Percentiles rank a stretch among this genome's conserved stretches.
phyloP scores from a whole-genome alignment of 2,113 vertebrate species.

The Phaethon lepturus region DNA sequence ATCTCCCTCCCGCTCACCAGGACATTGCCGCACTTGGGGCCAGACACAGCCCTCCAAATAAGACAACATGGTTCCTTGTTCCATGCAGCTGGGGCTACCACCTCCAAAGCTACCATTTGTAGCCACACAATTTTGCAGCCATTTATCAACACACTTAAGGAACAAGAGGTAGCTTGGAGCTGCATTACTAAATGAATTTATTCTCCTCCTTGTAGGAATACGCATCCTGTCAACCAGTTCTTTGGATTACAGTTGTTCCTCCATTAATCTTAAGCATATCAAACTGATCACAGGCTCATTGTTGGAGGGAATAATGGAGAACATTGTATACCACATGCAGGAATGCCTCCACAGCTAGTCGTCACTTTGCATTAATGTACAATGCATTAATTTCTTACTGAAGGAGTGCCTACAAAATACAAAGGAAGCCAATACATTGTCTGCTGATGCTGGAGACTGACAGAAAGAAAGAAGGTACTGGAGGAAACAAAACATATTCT shows the following conservation, averaged over 20 bases:
- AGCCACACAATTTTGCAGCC: neutral
- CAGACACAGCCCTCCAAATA: neutral
- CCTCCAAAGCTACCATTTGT: neutral
- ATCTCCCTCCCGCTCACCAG: neutral
- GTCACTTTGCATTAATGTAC: neutral
- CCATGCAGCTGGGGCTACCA: neutral
- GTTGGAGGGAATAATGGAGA: neutral
- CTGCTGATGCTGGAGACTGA: neutral
- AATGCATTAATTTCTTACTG: neutral
- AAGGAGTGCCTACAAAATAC: neutral
- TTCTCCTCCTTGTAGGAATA: neutral
- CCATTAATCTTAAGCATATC: neutral
- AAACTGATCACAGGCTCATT: neutral
- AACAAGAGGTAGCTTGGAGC: neutral
- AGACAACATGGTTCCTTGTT: accelerated
- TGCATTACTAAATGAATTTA: neutral
- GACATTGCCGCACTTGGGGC: accelerated
- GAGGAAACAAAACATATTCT: neutral
- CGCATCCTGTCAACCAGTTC: neutral
- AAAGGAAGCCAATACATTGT: neutral
- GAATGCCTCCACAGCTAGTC: neutral
- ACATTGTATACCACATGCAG: neutral
- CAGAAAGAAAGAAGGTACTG: neutral
- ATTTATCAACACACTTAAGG: neutral
- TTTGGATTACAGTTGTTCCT: neutral